These are phyloP conservation scores for Troglohyphantes excavatus DNA, from an alignment of 2,888 invertebrate genomes.

Conservation along the genomic window DNA sequence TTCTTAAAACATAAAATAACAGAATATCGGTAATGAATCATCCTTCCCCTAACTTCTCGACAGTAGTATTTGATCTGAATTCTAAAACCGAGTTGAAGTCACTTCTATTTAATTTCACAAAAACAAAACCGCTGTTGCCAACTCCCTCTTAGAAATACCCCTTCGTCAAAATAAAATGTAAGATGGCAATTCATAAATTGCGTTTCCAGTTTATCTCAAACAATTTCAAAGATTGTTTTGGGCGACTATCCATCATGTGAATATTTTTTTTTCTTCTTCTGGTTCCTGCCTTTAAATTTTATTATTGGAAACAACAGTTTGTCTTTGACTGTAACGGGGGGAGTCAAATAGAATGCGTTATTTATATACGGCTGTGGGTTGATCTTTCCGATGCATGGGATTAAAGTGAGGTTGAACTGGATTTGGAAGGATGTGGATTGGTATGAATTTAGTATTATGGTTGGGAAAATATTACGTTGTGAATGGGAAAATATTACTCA, in stretches of 20 bases:
- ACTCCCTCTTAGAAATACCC: neutral
- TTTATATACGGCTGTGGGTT: conserved; percentile 1
- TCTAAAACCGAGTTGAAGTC: conserved; percentile 60
- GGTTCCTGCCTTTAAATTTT: conserved; percentile 61
- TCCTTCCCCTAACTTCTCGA: neutral
- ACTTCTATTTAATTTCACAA: conserved; percentile 73
- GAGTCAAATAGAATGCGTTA: conserved; percentile 47
- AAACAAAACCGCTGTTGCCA: conserved; percentile 50
- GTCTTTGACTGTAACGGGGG: conserved; percentile 62
- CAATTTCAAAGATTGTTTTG: conserved; percentile 76
- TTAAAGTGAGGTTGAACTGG: neutral
- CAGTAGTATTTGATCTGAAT: conserved; percentile 43
- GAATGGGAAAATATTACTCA: too few species aligned
- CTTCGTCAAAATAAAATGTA: conserved; percentile 55
- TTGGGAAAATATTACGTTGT: too few species aligned
- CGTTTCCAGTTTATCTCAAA: conserved; percentile 77
- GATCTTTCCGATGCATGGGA: neutral
- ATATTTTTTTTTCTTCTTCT: conserved; percentile 42
- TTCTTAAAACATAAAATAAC: conserved; percentile 9
- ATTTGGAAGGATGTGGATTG: neutral
- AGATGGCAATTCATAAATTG: conserved; percentile 76
- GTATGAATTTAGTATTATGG: neutral
- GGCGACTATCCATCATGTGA: conserved; percentile 71
- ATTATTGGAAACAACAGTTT: conserved; percentile 77
- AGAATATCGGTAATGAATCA: conserved; percentile 54